Conservation (phyloP, 2,797 vertebrate species). For the Pantherophis vulpinus region DNA sequence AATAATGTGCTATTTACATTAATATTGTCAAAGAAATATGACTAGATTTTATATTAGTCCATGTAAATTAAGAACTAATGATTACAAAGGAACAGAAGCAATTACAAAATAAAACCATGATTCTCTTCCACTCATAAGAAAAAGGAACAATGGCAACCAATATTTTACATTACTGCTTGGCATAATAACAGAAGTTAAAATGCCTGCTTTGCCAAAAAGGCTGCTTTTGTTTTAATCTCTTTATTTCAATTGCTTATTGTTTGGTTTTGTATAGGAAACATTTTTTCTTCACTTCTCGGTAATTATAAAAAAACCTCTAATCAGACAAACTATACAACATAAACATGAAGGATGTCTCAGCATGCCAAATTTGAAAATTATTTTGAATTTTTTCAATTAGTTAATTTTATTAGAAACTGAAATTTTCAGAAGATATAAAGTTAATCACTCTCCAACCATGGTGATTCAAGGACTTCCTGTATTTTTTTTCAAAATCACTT, state of each 20-base stretch:
- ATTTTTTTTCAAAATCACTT: neutral
- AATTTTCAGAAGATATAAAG: neutral
- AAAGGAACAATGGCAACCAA: neutral
- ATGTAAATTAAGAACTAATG: neutral
- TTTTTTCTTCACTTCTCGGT: neutral
- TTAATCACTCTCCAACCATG: neutral
- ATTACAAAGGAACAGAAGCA: neutral
- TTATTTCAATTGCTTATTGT: neutral
- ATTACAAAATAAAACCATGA: neutral
- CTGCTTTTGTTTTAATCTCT: neutral
- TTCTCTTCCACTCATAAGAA: neutral
- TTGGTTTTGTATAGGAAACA: neutral
- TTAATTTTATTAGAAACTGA: neutral
- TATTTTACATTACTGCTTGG: neutral
- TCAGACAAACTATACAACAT: neutral
- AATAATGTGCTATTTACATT: neutral
- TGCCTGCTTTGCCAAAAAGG: neutral
- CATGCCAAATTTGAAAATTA: neutral
- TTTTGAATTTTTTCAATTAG: neutral
- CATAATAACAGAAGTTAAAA: neutral
- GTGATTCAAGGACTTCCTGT: neutral
- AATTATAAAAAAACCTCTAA: neutral
- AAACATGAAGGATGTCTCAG: neutral
- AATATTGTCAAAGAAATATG: neutral
- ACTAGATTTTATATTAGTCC: neutral